A percentile compares a stretch with the other conserved stretches of the same genome.
These are phyloP conservation scores for Hucho hucho DNA, from an alignment of 2,113 vertebrate genomes.

Conservation along the genomic window DNA sequence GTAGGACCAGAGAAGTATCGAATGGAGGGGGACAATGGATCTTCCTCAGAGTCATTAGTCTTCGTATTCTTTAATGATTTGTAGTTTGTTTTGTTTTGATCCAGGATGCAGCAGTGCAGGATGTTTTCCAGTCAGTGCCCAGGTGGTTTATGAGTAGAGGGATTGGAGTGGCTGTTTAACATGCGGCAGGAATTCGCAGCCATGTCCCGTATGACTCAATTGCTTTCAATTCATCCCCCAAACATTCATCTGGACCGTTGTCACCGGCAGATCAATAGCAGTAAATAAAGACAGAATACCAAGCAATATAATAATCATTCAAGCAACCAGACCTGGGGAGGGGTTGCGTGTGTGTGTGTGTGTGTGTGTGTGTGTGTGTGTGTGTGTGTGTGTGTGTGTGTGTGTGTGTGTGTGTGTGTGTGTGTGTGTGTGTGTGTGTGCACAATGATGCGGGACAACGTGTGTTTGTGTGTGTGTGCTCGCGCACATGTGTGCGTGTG, in stretches of 20 bases:
- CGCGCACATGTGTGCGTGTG: not conserved
- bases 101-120: conserved; percentile 5
- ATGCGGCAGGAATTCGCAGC: conserved; percentile 44
- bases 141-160: conserved; percentile 56
- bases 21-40: conserved; percentile 9
- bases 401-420: not conserved
- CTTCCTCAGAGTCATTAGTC: conserved; percentile 34
- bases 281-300: conserved; percentile 68
- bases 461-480: not conserved
- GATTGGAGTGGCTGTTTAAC: conserved; percentile 53
- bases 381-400: conserved; percentile 4
- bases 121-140: conserved; percentile 52
- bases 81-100: conserved; percentile 2
- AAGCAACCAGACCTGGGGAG: conserved; percentile 31
- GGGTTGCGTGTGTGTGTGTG: not conserved
- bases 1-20: not conserved
- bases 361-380: conserved; percentile 7
- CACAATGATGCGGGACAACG: too few species aligned
- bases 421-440: too few species aligned
- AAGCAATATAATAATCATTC: conserved; percentile 52
- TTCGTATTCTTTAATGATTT: conserved; percentile 51
- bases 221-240: conserved; percentile 61
- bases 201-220: conserved; percentile 60
- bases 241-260: conserved; percentile 63
- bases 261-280: conserved; percentile 64